Conservation (phyloP, 2,888 invertebrate genomes). For the Troilus luridus region DNA sequence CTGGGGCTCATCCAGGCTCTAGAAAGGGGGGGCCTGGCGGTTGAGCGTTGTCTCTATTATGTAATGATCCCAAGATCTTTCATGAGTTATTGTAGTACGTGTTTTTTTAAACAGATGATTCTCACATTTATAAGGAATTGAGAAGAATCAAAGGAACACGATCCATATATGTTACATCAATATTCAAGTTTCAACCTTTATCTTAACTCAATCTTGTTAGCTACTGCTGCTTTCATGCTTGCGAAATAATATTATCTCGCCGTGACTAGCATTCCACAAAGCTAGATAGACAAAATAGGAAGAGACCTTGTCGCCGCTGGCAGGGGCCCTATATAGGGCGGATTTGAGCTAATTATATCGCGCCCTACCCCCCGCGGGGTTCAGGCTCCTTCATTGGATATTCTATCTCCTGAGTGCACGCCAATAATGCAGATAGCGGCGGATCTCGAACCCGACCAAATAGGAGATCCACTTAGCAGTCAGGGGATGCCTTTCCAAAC, state of each 20-base stretch:
- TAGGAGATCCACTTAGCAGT: neutral
- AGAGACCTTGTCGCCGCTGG: neutral
- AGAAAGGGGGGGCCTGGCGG: no score
- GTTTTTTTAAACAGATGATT: no score
- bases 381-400: conserved; percentile 5
- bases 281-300: neutral
- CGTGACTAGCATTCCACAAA: neutral
- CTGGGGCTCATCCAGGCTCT: no score
- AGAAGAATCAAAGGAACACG: no score
- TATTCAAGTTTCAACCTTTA: no score
- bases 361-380: neutral
- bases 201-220: no score
- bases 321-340: conserved; percentile 18
- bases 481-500: neutral
- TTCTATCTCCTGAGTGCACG: neutral
- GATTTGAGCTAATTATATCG: conserved; percentile 24
- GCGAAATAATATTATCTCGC: neutral
- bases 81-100: no score
- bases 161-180: no score
- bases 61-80: no score
- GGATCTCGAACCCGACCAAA: neutral
- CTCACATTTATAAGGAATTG: no score
- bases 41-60: no score
- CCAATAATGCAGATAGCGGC: neutral
- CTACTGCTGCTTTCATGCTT: no score